phyloP scores from a whole-genome alignment of 2,113 vertebrate species.

The Lamprotornis superbus region DNA sequence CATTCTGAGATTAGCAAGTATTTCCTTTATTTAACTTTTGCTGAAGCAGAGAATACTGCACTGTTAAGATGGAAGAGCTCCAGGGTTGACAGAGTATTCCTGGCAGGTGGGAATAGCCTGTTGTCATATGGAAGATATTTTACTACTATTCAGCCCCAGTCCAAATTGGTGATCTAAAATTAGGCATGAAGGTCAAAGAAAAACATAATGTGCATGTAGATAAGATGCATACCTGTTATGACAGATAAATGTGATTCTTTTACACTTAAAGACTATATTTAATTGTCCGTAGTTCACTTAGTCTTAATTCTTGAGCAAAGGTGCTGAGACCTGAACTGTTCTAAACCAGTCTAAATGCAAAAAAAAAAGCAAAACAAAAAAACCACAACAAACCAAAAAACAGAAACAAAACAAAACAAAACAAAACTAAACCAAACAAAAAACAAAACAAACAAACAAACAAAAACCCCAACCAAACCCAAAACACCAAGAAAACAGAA shows the following conservation, averaged over 20 bases:
- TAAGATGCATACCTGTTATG: not conserved
- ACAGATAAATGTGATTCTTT: not conserved
- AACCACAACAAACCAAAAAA: too few relatives aligned
- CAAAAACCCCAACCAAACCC: not conserved
- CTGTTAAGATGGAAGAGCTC: not conserved
- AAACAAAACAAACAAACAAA: not conserved
- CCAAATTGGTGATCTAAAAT: not conserved
- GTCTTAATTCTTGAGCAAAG: not conserved
- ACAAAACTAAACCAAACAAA: not conserved
- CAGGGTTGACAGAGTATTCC: not conserved
- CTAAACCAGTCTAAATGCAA: not conserved
- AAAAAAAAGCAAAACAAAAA: not conserved
- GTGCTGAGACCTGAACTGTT: not conserved
- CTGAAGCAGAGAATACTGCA: not conserved
- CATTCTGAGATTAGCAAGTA: not conserved
- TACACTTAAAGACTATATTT: not conserved
- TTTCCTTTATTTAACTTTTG: conserved; percentile 27
- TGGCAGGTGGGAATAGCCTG: not conserved
- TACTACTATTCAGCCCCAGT: not conserved
- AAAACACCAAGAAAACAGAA: not conserved
- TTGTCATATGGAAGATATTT: not conserved
- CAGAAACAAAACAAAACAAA: not conserved
- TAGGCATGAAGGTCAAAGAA: not conserved
- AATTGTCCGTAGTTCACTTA: not conserved
- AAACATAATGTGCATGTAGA: not conserved